Evolutionary conservation across 2,797 vertebrate genomes (phyloP).

Genomic region (Steatocranus sp.): DNA sequence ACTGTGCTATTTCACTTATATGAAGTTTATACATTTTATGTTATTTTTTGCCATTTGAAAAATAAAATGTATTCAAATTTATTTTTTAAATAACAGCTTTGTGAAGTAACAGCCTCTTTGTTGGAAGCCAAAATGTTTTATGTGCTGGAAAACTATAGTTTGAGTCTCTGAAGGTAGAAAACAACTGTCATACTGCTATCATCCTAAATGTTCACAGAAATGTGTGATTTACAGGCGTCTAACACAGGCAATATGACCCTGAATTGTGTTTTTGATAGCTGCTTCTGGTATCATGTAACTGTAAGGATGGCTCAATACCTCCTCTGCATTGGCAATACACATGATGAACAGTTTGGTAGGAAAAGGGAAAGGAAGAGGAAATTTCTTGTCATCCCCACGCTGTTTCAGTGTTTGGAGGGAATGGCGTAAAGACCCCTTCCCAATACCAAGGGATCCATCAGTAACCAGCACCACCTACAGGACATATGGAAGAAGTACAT

Average conservation of each 20-base stretch:
- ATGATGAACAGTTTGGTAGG: constrained; percentile 92
- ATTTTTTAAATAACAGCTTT: not conserved
- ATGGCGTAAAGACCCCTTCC: constrained; percentile 91
- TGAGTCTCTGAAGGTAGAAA: not conserved
- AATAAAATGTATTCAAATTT: not conserved
- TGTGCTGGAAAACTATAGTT: not conserved
- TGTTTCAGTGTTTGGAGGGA: constrained; percentile 86
- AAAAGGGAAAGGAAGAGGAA: constrained; percentile 95
- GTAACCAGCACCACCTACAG: constrained; percentile 92
- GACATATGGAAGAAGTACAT: not conserved
- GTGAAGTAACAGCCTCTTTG: not conserved
- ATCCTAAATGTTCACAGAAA: not conserved
- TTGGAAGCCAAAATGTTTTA: not conserved
- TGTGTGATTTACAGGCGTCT: not conserved
- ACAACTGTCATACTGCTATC: not conserved
- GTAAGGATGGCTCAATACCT: constrained; percentile 74
- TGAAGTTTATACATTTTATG: not conserved
- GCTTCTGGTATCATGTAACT: not conserved
- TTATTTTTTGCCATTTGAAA: not conserved
- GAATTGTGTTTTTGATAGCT: not conserved
- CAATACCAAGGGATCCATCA: constrained; percentile 93
- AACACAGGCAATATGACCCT: not conserved
- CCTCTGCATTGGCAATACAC: constrained; percentile 94
- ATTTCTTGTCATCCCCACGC: constrained; percentile 87
- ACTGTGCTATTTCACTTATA: not conserved